A percentile compares a stretch with the other conserved stretches of the same genome.
phyloP scores from a whole-genome alignment of 2,113 vertebrate species.

The Semnornis frantzii region DNA sequence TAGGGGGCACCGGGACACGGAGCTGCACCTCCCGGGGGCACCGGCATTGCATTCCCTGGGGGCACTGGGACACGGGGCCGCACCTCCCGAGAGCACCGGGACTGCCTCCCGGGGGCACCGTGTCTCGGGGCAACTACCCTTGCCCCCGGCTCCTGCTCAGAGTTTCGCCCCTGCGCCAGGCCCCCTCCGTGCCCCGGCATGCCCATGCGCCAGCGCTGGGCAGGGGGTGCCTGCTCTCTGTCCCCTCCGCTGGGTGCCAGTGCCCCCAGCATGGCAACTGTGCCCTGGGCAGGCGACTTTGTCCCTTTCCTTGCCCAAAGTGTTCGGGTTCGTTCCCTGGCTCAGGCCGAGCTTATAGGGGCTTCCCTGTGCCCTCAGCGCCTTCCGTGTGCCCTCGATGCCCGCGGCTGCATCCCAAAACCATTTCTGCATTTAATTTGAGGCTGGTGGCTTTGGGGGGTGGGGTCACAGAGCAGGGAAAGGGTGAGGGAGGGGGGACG shows the following conservation, averaged over 20 bases:
- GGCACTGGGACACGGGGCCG: neutral
- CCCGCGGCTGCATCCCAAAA: neutral
- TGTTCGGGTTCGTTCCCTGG: neutral
- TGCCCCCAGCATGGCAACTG: neutral
- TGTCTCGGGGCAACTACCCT: too few relatives aligned
- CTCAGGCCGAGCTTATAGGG: neutral
- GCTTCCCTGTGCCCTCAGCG: too few relatives aligned
- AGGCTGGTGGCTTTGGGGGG: neutral
- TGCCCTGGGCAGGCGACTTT: neutral
- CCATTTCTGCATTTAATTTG: neutral
- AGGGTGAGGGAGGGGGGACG: neutral
- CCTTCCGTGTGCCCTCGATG: neutral
- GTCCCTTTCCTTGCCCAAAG: neutral
- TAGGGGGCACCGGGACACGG: neutral
- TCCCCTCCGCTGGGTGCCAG: neutral
- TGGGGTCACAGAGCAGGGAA: neutral
- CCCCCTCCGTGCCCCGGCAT: neutral
- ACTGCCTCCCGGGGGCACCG: neutral
- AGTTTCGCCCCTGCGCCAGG: neutral
- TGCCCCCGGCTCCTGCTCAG: neutral
- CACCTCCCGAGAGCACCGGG: too few relatives aligned
- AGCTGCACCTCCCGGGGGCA: neutral
- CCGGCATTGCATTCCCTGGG: too few relatives aligned
- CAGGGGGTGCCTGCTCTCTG: neutral
- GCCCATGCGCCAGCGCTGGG: neutral